Conservation (phyloP, 2,797 vertebrate genomes). For the Falco cherrug region DNA sequence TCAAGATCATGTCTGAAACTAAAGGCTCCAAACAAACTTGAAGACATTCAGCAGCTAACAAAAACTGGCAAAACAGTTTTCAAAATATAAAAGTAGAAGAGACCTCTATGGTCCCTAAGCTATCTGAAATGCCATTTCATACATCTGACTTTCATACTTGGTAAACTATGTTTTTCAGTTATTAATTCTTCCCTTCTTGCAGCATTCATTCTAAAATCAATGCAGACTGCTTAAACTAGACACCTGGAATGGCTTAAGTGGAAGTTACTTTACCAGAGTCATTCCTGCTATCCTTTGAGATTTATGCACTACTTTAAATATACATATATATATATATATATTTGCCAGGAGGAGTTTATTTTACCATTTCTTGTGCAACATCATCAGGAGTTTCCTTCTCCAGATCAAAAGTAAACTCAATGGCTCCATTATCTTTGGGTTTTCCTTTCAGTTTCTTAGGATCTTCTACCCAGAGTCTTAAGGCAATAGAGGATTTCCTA, state of each 20-base stretch:
- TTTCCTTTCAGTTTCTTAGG: conserved; percentile 98
- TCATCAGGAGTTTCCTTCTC: conserved; percentile 95
- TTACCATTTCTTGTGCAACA: conserved; percentile 98
- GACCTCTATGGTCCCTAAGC: background rate
- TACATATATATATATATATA: background rate
- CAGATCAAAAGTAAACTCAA: conserved; percentile 96
- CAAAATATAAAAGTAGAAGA: background rate
- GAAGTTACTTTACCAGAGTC: conserved; percentile 3
- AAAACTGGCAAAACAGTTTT: background rate
- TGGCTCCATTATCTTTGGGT: conserved; percentile 98
- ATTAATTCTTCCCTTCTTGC: background rate
- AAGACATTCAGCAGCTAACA: background rate
- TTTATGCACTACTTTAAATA: conserved; percentile 2
- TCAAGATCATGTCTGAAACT: background rate
- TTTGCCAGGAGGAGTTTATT: conserved; percentile 52
- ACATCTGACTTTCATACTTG: background rate
- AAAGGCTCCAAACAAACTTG: background rate
- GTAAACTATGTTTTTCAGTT: background rate
- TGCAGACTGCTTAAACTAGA: background rate
- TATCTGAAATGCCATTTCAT: background rate
- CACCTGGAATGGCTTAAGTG: background rate
- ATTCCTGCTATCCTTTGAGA: background rate
- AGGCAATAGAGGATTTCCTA: conserved; percentile 92
- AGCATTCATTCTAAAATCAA: background rate
- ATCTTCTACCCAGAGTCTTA: conserved; percentile 98